Conservation (phyloP, 2,888 invertebrate genomes). For the Caprella mutica region DNA sequence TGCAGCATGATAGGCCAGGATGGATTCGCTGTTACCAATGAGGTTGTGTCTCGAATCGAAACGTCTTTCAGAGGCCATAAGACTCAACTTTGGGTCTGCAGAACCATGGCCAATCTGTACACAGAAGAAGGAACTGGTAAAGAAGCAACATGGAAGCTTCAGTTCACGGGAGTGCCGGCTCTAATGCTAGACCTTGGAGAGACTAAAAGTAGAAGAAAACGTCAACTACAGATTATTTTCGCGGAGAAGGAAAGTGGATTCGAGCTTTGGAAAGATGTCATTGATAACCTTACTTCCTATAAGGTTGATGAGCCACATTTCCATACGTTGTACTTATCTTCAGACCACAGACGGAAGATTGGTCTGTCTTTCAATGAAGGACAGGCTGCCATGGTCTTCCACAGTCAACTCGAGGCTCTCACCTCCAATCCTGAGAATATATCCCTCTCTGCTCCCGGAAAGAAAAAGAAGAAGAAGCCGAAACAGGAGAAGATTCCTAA, state of each 20-base stretch:
- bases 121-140: conserved; percentile 40
- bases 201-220: conserved; percentile 54
- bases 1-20: conserved; percentile 23
- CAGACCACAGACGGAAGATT: conserved; percentile 61
- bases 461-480: conserved; percentile 43
- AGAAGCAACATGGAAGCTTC: conserved; percentile 52
- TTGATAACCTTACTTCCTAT: conserved; percentile 66
- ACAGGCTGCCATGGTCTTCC: conserved; percentile 58
- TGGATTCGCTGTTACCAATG: conserved; percentile 45
- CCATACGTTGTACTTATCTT: conserved; percentile 68
- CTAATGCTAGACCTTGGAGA: conserved; percentile 65
- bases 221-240: conserved; percentile 57
- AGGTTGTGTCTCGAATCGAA: conserved; percentile 57
- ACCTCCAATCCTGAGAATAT: conserved; percentile 68
- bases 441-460: conserved; percentile 56
- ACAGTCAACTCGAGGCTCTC: conserved; percentile 55
- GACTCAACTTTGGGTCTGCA: conserved; percentile 64
- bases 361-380: conserved; percentile 69
- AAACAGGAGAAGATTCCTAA: conserved; percentile 36
- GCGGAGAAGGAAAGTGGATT: conserved; percentile 71
- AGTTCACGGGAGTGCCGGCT: conserved; percentile 66
- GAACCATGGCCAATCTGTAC: conserved; percentile 61
- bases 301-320: conserved; percentile 54
- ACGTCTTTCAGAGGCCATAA: conserved; percentile 63
- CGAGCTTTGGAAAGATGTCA: conserved; percentile 65